These are phyloP conservation scores for Nothoprocta pentlandii DNA, from an alignment of 2,113 vertebrate genomes.

Conservation along the genomic window DNA sequence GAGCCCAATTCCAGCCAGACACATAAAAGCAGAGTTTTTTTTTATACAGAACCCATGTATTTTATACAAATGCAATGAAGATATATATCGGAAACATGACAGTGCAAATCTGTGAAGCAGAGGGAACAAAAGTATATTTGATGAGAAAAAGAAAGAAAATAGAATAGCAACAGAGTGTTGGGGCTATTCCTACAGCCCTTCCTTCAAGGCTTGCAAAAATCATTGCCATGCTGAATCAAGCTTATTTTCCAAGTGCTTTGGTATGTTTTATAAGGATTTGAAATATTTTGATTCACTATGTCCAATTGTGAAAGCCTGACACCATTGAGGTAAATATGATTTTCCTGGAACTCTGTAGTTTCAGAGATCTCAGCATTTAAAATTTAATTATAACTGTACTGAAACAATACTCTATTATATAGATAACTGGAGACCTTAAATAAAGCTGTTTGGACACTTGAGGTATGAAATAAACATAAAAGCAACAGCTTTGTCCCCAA, in stretches of 20 bases:
- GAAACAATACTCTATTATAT: neutral
- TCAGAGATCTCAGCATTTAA: neutral
- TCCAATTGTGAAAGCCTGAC: neutral
- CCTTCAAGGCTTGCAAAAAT: neutral
- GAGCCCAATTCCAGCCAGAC: neutral
- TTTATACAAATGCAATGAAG: neutral
- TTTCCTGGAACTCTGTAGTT: neutral
- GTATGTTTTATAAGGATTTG: neutral
- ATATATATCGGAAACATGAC: neutral
- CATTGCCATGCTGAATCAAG: neutral
- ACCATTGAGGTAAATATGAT: neutral
- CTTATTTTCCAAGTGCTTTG: neutral
- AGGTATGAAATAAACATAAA: neutral
- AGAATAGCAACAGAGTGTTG: neutral
- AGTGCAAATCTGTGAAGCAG: neutral
- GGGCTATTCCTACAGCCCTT: neutral
- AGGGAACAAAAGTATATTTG: neutral
- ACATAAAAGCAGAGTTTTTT: neutral
- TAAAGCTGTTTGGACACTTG: neutral
- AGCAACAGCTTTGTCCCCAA: accelerated
- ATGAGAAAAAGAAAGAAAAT: no score
- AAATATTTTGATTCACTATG: neutral
- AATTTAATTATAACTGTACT: no score
- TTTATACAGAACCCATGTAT: neutral
- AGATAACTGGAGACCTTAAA: neutral